Percentiles rank a stretch among this genome's conserved stretches.
These are phyloP conservation scores for Catostylus mosaicus DNA, from an alignment of 30 jellyfish, hydroid and myxozoan genomes.

Conservation along the genomic window DNA sequence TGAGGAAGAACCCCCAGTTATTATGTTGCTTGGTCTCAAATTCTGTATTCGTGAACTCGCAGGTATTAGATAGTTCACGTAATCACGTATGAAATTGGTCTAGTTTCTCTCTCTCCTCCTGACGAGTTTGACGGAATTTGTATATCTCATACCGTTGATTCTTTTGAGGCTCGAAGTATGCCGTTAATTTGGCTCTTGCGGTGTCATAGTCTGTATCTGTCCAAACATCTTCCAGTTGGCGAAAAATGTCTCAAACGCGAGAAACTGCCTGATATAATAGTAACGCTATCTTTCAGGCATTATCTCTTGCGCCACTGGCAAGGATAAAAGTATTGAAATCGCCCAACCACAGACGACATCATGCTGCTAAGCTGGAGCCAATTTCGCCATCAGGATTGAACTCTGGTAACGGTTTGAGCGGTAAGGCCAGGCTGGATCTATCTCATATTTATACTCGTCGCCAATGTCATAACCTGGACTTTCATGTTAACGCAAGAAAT, in stretches of 20 bases:
- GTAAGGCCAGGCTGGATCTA: too few species aligned
- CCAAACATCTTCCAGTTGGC: slow-evolving; percentile 30
- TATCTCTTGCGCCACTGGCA: slow-evolving; percentile 24
- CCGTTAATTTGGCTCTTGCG: slow-evolving; percentile 14
- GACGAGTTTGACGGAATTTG: slow-evolving; percentile 29
- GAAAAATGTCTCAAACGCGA: slow-evolving; percentile 39
- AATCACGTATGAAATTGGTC: slow-evolving; percentile 38
- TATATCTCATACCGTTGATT: slow-evolving; percentile 40
- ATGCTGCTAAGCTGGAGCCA: slow-evolving; percentile 33
- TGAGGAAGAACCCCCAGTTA: slow-evolving; percentile 39
- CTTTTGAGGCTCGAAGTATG: slow-evolving; percentile 44
- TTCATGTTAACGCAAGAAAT: too few species aligned
- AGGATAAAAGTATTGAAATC: slow-evolving; percentile 32
- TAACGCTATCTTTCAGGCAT: slow-evolving; percentile 20
- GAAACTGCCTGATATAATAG: slow-evolving; percentile 37
- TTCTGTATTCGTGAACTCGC: slow-evolving; percentile 15
- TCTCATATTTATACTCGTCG: too few species aligned
- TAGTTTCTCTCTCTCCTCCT: slow-evolving; percentile 22
- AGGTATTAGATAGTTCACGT: slow-evolving; percentile 7
- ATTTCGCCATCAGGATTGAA: slow-evolving; percentile 44
- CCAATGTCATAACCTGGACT: too few species aligned
- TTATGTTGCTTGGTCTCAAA: slow-evolving; percentile 48
- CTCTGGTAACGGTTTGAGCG: slow-evolving; percentile 38
- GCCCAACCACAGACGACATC: slow-evolving; percentile 27
- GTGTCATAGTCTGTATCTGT: slow-evolving; percentile 6